Evolutionary conservation across 2,113 vertebrate species (phyloP).

Genomic region (Gnathonemus longibarbis): DNA sequence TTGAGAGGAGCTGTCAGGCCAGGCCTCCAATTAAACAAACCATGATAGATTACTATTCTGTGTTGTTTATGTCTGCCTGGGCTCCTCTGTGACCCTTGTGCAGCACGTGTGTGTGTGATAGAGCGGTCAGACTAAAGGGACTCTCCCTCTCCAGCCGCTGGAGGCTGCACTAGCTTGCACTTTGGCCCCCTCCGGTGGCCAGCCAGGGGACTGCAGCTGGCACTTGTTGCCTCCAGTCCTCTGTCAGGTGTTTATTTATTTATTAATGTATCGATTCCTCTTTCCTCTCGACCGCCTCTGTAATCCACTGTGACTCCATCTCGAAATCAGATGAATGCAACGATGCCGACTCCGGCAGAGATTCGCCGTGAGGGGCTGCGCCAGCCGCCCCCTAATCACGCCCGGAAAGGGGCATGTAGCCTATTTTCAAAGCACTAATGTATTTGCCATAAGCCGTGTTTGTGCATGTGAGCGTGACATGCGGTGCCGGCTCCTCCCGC

Average conservation of each 20-base stretch:
- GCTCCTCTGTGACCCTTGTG: constrained; percentile 18
- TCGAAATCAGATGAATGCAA: constrained; percentile 8
- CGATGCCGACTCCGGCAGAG: not conserved
- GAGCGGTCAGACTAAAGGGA: constrained; percentile 37
- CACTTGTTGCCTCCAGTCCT: constrained; percentile 58
- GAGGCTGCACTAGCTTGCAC: constrained; percentile 39
- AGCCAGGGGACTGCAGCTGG: constrained; percentile 13
- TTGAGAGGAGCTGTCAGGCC: constrained; percentile 1
- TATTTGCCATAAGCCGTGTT: not conserved
- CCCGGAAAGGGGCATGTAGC: not conserved
- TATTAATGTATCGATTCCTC: constrained; percentile 57
- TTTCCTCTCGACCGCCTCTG: constrained; percentile 43
- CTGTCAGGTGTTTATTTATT: constrained; percentile 50
- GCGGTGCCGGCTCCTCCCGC: not conserved
- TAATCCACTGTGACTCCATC: constrained; percentile 53
- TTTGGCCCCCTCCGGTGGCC: constrained; percentile 54
- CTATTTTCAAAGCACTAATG: not conserved
- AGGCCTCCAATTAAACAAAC: constrained; percentile 7
- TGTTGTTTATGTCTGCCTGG: constrained; percentile 7
- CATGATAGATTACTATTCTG: constrained; percentile 8
- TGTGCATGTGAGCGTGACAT: not conserved
- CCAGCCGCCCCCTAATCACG: not conserved
- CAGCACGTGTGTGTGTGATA: constrained; percentile 33
- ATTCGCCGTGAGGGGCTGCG: not conserved
- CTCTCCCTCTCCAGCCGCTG: constrained; percentile 4